These are phyloP conservation scores for Galerucella nymphaeae DNA, from an alignment of 2,888 invertebrate species.

Conservation along the genomic window DNA sequence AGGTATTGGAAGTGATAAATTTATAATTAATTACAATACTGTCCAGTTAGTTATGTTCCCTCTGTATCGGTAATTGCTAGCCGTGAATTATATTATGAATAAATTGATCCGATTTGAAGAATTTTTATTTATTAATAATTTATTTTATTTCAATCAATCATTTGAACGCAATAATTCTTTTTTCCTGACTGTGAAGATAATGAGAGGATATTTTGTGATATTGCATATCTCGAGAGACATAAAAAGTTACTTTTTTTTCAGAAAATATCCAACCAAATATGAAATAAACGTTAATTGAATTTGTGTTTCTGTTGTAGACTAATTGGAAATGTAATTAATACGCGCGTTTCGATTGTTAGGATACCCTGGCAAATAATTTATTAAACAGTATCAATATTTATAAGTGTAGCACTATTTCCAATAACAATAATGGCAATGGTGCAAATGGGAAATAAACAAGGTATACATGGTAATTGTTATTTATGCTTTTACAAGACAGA, in stretches of 20 bases:
- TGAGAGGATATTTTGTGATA: background rate
- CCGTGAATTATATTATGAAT: too few species aligned
- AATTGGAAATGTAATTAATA: slow-evolving; percentile 17
- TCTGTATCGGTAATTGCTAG: too few species aligned
- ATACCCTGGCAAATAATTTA: slow-evolving; percentile 13
- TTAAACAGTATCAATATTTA: slow-evolving; percentile 31
- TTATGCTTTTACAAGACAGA: slow-evolving; percentile 18
- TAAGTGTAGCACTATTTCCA: slow-evolving; percentile 25
- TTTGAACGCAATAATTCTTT: too few species aligned
- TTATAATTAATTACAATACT: background rate
- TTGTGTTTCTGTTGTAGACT: slow-evolving; percentile 2
- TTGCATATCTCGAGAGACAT: background rate
- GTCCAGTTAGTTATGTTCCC: too few species aligned
- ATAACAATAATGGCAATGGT: slow-evolving; percentile 25
- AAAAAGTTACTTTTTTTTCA: background rate
- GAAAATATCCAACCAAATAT: too few species aligned
- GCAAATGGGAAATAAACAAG: slow-evolving; percentile 27
- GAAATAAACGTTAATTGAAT: background rate
- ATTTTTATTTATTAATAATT: too few species aligned
- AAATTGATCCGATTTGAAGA: too few species aligned
- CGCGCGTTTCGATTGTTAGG: background rate
- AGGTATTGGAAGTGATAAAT: background rate
- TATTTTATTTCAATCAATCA: too few species aligned
- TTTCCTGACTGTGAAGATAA: too few species aligned
- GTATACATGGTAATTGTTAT: slow-evolving; percentile 28